Evolutionary conservation across 2,797 vertebrate genomes (phyloP).

Genomic region (Poeciliopsis gracilis): DNA sequence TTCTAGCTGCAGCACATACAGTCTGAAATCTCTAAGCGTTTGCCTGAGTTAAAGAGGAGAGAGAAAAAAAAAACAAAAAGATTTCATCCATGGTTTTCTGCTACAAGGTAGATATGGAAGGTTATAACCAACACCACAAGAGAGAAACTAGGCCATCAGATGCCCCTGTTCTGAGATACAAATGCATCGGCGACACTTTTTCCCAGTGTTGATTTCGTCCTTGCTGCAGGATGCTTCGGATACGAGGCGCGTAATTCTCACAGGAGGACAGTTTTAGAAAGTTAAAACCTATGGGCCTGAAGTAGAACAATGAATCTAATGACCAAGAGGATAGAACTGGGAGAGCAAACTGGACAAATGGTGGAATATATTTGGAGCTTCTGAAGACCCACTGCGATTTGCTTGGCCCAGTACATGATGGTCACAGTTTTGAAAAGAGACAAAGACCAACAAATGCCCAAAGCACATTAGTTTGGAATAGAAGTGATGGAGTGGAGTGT

Average conservation of each 20-base stretch:
- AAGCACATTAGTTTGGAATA: slow-evolving; percentile 14
- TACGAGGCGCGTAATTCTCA: slow-evolving; percentile 60
- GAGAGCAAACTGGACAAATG: slow-evolving; percentile 40
- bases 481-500: neutral
- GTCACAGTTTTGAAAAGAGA: neutral
- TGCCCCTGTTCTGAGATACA: slow-evolving; percentile 69
- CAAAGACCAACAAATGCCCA: slow-evolving; percentile 8
- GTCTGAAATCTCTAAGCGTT: slow-evolving; percentile 10
- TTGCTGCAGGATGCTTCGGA: slow-evolving; percentile 76
- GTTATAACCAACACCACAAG: slow-evolving; percentile 40
- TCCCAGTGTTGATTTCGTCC: slow-evolving; percentile 75
- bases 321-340: slow-evolving; percentile 53
- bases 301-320: slow-evolving; percentile 62
- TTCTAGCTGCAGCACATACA: slow-evolving; percentile 40
- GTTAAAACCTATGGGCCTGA: slow-evolving; percentile 56
- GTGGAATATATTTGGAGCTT: slow-evolving; percentile 36
- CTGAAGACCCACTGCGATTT: slow-evolving; percentile 29
- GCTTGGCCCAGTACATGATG: slow-evolving; percentile 1
- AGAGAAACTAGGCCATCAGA: slow-evolving; percentile 69
- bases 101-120: slow-evolving; percentile 34
- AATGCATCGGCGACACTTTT: slow-evolving; percentile 46
- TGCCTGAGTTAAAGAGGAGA: slow-evolving; percentile 3
- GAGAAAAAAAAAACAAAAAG: slow-evolving; percentile 42
- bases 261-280: slow-evolving; percentile 72
- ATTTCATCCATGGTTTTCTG: slow-evolving; percentile 30